These are phyloP conservation scores for Cantharis rustica DNA, from an alignment of 2,888 invertebrate genomes.

Conservation along the genomic window DNA sequence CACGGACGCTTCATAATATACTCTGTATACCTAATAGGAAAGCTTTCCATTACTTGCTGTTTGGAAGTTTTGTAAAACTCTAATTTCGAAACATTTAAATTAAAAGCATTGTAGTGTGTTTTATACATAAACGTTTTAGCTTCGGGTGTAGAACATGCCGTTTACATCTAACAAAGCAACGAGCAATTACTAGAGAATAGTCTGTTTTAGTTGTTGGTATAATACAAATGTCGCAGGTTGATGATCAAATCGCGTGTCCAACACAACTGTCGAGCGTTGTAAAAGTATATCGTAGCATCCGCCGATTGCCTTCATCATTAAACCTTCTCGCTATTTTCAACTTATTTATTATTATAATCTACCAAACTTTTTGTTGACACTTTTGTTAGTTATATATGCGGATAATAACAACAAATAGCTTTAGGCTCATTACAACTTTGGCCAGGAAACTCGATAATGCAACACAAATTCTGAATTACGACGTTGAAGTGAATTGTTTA, in stretches of 20 bases:
- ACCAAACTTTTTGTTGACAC: slow-evolving; percentile 29
- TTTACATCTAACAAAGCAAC: slow-evolving; percentile 25
- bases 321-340: slow-evolving; percentile 33
- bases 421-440: slow-evolving; percentile 3
- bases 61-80: background rate
- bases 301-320: slow-evolving; percentile 37
- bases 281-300: slow-evolving; percentile 35
- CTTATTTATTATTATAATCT: slow-evolving; percentile 28
- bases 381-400: slow-evolving; percentile 14
- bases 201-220: slow-evolving; percentile 23
- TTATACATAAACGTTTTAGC: slow-evolving; percentile 19
- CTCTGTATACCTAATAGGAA: background rate
- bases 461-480: slow-evolving; percentile 12
- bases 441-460: slow-evolving; percentile 25
- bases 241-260: slow-evolving; percentile 45
- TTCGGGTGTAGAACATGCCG: slow-evolving; percentile 9
- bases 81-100: slow-evolving; percentile 18
- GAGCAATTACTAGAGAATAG: slow-evolving; percentile 23
- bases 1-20: background rate
- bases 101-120: slow-evolving; percentile 24
- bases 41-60: background rate
- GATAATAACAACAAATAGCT: slow-evolving; percentile 18
- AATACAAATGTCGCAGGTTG: slow-evolving; percentile 36
- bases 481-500: slow-evolving; percentile 22
- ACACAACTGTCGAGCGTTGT: slow-evolving; percentile 36